phyloP scores from a whole-genome alignment of 1,140 invertebrate species.

The Phthorimaea operculella region DNA sequence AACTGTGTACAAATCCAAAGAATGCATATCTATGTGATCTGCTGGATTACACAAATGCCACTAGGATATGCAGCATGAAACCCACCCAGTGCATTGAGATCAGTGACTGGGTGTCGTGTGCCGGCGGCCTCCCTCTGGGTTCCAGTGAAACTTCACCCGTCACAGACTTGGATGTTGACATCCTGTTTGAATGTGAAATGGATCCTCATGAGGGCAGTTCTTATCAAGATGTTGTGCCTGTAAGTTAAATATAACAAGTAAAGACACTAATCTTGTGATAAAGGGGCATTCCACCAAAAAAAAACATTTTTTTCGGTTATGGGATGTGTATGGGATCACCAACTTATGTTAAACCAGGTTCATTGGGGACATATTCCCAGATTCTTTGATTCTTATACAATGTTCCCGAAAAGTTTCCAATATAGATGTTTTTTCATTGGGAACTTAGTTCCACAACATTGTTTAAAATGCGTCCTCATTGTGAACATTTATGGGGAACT shows the following conservation, averaged over 20 bases:
- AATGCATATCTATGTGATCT: constrained; percentile 62
- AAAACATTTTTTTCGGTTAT: no score
- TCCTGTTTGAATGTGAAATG: constrained; percentile 61
- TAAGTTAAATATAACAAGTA: no score
- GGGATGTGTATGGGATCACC: no score
- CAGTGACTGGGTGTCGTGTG: constrained; percentile 54
- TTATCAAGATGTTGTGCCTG: constrained; percentile 25
- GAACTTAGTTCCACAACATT: not conserved
- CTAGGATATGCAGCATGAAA: constrained; percentile 59
- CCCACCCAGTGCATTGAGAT: constrained; percentile 53
- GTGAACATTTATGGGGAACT: no score
- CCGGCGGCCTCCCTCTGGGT: constrained; percentile 47
- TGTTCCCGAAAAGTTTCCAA: no score
- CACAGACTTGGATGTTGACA: constrained; percentile 50
- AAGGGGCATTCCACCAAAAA: no score
- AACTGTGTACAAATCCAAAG: constrained; percentile 55
- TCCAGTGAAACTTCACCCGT: constrained; percentile 34
- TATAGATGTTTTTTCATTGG: not conserved
- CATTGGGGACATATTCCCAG: no score
- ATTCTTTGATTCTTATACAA: no score
- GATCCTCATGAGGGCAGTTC: constrained; percentile 46
- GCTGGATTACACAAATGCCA: constrained; percentile 53
- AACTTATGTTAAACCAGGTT: no score
- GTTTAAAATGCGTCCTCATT: no score
- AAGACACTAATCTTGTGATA: no score